phyloP scores from a whole-genome alignment of 2,888 invertebrate genomes.

The Lymantria monacha region DNA sequence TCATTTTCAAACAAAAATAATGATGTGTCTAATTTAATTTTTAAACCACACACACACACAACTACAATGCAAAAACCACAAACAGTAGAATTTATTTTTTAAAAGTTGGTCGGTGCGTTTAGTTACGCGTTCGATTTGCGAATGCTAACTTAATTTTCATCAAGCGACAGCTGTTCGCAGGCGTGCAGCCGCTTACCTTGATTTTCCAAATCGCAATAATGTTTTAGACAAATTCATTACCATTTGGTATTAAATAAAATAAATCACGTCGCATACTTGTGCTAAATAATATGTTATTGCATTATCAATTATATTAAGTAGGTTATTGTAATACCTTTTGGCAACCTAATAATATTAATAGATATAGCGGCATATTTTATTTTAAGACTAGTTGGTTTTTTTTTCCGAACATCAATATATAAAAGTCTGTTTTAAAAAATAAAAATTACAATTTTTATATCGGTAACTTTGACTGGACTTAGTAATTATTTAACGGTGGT shows the following conservation, averaged over 20 bases:
- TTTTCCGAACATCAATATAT: no score
- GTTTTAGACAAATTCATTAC: background rate
- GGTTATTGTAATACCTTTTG: no score
- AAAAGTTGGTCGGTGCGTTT: conserved; percentile 41
- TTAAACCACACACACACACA: background rate
- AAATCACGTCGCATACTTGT: no score
- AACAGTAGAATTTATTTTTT: conserved; percentile 24
- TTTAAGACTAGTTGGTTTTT: no score
- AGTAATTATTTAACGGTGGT: no score
- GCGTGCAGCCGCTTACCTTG: conserved; percentile 56
- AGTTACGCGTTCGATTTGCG: conserved; percentile 47
- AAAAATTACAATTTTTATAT: no score
- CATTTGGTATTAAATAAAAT: background rate
- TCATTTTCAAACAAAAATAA: conserved; percentile 50
- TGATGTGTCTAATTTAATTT: conserved; percentile 4
- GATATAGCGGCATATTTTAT: no score
- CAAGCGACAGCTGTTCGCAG: conserved; percentile 27
- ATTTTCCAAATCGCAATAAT: conserved; percentile 47
- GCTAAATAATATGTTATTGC: no score
- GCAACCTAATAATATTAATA: no score
- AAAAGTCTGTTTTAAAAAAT: no score
- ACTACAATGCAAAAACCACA: conserved; percentile 7
- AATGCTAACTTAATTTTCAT: conserved; percentile 55
- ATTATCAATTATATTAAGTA: no score
- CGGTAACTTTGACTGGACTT: no score